A percentile compares a stretch with the other conserved stretches of the same genome.
Evolutionary conservation across 2,113 vertebrate species (phyloP).

Genomic region (Lasiurus borealis): DNA sequence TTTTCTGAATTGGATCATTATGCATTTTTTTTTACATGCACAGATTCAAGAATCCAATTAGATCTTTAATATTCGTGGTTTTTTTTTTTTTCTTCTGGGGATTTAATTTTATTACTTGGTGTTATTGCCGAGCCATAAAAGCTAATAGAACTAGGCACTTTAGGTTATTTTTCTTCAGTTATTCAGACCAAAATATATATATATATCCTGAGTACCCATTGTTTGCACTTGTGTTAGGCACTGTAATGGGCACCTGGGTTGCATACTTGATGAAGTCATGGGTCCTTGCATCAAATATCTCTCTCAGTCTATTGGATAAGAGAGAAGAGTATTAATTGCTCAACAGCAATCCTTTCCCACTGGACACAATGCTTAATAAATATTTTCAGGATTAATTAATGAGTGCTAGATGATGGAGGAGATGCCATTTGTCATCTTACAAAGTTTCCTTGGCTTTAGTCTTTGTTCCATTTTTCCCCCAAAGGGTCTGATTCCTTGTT

Average conservation of each 20-base stretch:
- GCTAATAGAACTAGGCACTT: background rate
- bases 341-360: slow-evolving; percentile 30
- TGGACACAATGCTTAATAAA: slow-evolving; percentile 25
- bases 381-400: slow-evolving; percentile 53
- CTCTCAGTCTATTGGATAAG: slow-evolving; percentile 39
- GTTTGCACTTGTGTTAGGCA: slow-evolving; percentile 20
- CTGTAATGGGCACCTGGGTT: background rate
- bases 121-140: slow-evolving; percentile 20
- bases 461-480: background rate
- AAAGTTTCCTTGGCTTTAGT: slow-evolving; percentile 15
- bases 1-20: slow-evolving; percentile 1
- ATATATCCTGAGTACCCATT: background rate
- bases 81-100: background rate
- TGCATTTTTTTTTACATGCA: background rate
- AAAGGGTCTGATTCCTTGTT: background rate
- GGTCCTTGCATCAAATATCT: slow-evolving; percentile 11
- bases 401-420: background rate
- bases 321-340: slow-evolving; percentile 61
- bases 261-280: slow-evolving; percentile 45
- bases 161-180: slow-evolving; percentile 5
- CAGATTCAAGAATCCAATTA: background rate
- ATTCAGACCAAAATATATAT: background rate
- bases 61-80: background rate
- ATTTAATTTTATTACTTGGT: background rate
- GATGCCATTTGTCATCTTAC: background rate